These are phyloP conservation scores for Salarias fasciatus DNA, from an alignment of 2,797 vertebrate genomes.

Conservation along the genomic window DNA sequence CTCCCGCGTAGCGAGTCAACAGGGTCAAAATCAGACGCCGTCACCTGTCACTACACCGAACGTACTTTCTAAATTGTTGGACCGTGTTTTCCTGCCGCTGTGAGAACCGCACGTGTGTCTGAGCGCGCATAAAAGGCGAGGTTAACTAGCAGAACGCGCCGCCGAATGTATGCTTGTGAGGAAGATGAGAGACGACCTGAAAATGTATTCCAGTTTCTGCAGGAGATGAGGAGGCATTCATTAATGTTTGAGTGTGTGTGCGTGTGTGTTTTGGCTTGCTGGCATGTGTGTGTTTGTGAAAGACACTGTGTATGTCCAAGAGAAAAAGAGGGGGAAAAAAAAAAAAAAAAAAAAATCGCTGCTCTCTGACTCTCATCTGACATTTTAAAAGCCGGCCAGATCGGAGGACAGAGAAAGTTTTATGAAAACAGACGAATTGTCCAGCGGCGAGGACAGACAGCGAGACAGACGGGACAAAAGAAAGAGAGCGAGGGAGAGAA, in stretches of 20 bases:
- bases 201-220: neutral
- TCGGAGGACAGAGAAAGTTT: slow-evolving; percentile 73
- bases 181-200: neutral
- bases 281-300: slow-evolving; percentile 39
- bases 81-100: slow-evolving; percentile 25
- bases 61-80: slow-evolving; percentile 5
- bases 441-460: slow-evolving; percentile 63
- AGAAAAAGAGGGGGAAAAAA: neutral
- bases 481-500: slow-evolving; percentile 46
- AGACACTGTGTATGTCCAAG: slow-evolving; percentile 40
- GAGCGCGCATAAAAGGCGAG: slow-evolving; percentile 15
- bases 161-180: slow-evolving; percentile 14
- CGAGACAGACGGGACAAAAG: slow-evolving; percentile 30
- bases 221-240: neutral
- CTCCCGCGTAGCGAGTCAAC: slow-evolving; percentile 57
- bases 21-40: slow-evolving; percentile 37
- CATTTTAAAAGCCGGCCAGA: slow-evolving; percentile 76
- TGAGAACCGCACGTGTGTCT: slow-evolving; percentile 22
- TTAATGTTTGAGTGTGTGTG: neutral
- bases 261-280: neutral
- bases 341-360: slow-evolving; percentile 9
- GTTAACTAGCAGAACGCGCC: slow-evolving; percentile 33
- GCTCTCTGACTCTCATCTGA: slow-evolving; percentile 69
- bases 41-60: slow-evolving; percentile 28
- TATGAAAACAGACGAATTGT: slow-evolving; percentile 71